Percentiles rank a stretch among this genome's conserved stretches.
These are phyloP conservation scores for Malachius bipustulatus DNA, from an alignment of 2,888 invertebrate species.

Conservation along the genomic window DNA sequence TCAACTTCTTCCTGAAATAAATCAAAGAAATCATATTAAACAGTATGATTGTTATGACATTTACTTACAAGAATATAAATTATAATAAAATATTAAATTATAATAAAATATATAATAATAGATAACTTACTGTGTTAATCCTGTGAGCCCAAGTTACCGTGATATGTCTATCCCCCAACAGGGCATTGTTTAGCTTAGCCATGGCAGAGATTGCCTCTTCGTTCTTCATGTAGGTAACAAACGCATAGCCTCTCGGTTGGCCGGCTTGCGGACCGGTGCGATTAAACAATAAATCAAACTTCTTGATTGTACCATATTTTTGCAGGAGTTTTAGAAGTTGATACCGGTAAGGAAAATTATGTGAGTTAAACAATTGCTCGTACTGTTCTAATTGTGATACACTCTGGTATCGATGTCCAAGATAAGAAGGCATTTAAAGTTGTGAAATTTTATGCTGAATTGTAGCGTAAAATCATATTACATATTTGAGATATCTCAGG, in stretches of 20 bases:
- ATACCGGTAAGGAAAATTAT: constrained; percentile 61
- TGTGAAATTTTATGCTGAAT: too few species aligned
- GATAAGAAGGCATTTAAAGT: too few species aligned
- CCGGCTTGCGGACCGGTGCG: constrained; percentile 80
- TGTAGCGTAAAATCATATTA: too few species aligned
- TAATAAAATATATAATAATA: constrained; percentile 6
- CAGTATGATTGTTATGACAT: not conserved
- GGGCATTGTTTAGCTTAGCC: constrained; percentile 59
- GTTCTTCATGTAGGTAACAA: constrained; percentile 64
- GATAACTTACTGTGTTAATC: constrained; percentile 46
- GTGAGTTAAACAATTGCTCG: constrained; percentile 15
- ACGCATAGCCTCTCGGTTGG: constrained; percentile 86
- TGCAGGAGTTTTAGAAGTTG: constrained; percentile 93
- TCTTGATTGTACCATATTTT: constrained; percentile 85
- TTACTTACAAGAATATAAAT: not conserved
- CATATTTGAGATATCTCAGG: too few species aligned
- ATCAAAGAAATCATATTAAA: not conserved
- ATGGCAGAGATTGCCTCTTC: constrained; percentile 62
- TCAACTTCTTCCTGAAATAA: constrained; percentile 58
- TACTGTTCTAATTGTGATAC: constrained; percentile 6
- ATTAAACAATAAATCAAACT: constrained; percentile 92
- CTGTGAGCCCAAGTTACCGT: constrained; percentile 74
- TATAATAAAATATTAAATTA: not conserved
- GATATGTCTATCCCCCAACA: constrained; percentile 61
- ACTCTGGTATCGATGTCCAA: not conserved